A percentile compares a stretch with the other conserved stretches of the same genome.
Evolutionary conservation across 37 sponge, comb jelly and placozoan species (phyloP).

Genomic region (Aplysina aerophoba): DNA sequence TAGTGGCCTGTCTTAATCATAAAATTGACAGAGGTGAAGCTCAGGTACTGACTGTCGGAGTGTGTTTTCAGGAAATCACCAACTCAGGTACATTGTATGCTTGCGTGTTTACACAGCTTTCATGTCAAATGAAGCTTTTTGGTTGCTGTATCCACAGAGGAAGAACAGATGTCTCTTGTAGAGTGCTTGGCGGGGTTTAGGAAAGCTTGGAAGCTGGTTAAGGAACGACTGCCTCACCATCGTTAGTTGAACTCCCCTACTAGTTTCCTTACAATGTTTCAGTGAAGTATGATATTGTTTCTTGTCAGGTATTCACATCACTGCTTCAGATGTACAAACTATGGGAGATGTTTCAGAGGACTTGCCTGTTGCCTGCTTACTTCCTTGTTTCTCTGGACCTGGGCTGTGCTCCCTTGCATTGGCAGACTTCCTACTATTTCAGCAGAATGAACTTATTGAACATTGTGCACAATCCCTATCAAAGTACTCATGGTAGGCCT

Average conservation of each 20-base stretch:
- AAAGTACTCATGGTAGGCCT: not conserved
- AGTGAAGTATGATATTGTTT: not conserved
- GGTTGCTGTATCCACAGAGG: conserved; percentile 31
- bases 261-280: not conserved
- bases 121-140: not conserved
- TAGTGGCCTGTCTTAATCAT: conserved; percentile 52
- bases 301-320: conserved; percentile 47
- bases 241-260: conserved; percentile 27
- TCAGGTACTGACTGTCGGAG: conserved; percentile 34
- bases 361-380: conserved; percentile 58
- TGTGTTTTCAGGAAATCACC: conserved; percentile 36
- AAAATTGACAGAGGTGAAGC: conserved; percentile 54
- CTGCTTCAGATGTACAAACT: conserved; percentile 27
- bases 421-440: conserved; percentile 57
- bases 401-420: conserved; percentile 65
- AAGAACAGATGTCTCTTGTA: conserved; percentile 19
- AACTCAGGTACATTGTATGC: not conserved
- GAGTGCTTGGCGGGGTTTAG: conserved; percentile 46
- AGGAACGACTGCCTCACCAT: conserved; percentile 54
- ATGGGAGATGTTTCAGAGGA: conserved; percentile 25
- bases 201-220: conserved; percentile 64
- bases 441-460: conserved; percentile 72
- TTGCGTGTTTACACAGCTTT: not conserved
- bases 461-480: conserved; percentile 13
- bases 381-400: conserved; percentile 59